Evolutionary conservation across 2,797 vertebrate genomes (phyloP), one percentile per base, ranked within the genome.

Genomic region (Erpetoichthys calabaricus): DNA sequence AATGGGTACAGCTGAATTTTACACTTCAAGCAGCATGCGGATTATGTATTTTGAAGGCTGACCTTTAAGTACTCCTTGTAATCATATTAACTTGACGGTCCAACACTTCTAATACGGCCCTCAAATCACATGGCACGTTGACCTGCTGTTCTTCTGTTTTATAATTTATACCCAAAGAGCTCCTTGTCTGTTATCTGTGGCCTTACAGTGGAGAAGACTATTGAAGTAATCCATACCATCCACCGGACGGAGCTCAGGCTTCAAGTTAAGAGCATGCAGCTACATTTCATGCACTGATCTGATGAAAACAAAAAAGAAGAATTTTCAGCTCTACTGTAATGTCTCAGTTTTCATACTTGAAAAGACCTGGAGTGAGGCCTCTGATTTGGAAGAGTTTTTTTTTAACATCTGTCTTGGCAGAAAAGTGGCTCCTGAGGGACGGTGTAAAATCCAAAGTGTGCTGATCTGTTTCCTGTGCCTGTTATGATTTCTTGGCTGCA

Each of bases 381-480:
- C 68, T 56, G 51, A 2, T 42, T 64, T 57, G 42, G 2, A 8
- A 1, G 70, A 77, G 73, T 65, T 47, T 43, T 66, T 65, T 61
- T 65, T 83, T 86, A 78, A 76, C 81, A 81, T 85, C 80, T 82
- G 83, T 74, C 73, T 72, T 76, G 75, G 65, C 62, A 80, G 79
- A 62, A 60, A 64, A 3, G 66, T 65, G 47, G 60, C 62, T 78
- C 79, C 70, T 57, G 72, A 51, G 56, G 74, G 87, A 78, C 70
- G 53, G 76, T 64, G 73, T 80, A 73, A 81, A 89, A 81, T 75
- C 79, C 73, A 67, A 72, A 82, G 83, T 82, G 74, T 84, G 76
- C 84, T 87, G 82, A 87, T 85, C 84, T 87, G 86, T 89, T 91
- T 93, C 89, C 90, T 92, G 89, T 83, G 81, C 85, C 88, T 91